A percentile compares a stretch with the other conserved stretches of the same genome.
These are phyloP conservation scores for Ciona savignyi DNA, from an alignment of 23 tunicate species.

Conservation along the genomic window DNA sequence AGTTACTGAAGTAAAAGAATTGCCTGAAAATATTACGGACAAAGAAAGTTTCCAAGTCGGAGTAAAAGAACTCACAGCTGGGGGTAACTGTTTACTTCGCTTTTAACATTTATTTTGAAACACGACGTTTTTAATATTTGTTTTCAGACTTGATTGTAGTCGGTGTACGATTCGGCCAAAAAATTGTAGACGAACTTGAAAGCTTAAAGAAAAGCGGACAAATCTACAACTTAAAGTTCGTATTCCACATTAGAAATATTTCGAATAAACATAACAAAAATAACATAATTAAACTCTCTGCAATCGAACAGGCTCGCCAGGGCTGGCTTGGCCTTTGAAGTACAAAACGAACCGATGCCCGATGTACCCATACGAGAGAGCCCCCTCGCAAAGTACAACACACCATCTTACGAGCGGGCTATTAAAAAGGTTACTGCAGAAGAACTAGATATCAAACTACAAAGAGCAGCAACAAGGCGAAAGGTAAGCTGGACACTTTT, in stretches of 20 bases:
- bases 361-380: background rate
- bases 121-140: background rate
- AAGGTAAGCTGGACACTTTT: too few species aligned
- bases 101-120: background rate
- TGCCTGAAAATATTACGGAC: conserved; percentile 5
- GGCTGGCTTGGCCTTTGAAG: conserved; percentile 21
- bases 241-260: background rate
- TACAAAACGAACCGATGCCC: background rate
- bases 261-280: background rate
- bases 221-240: conserved; percentile 6
- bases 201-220: background rate
- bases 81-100: background rate
- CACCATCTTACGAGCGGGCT: conserved; percentile 1
- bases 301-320: conserved; percentile 16
- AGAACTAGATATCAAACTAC: conserved; percentile 12
- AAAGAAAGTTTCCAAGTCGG: background rate
- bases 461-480: conserved; percentile 15
- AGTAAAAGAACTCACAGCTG: background rate
- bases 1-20: conserved; percentile 10
- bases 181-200: background rate
- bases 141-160: conserved; percentile 3
- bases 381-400: conserved; percentile 3
- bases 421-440: conserved; percentile 15
- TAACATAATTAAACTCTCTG: too few species aligned
- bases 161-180: background rate